A percentile compares a stretch with the other conserved stretches of the same genome.
These are phyloP conservation scores for Doris montereyensis DNA, from an alignment of 2,888 invertebrate genomes.

Conservation along the genomic window DNA sequence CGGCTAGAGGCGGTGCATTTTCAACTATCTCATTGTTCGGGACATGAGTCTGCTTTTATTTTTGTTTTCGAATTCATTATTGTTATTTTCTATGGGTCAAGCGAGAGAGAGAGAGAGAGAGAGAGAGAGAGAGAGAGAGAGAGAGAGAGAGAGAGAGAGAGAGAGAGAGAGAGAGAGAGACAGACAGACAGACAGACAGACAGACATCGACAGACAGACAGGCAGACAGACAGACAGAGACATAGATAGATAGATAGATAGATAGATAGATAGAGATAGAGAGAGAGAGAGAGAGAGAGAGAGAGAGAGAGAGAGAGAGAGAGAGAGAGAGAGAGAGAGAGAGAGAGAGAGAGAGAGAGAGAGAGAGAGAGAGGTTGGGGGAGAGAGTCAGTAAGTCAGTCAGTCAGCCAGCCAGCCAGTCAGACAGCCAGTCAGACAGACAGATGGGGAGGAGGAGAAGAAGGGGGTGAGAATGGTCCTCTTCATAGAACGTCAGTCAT, in stretches of 20 bases:
- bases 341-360: neutral
- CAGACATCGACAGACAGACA: neutral
- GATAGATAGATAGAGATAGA: neutral
- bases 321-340: constrained; percentile 20
- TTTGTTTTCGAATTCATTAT: too few species aligned
- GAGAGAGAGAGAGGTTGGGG: constrained; percentile 13
- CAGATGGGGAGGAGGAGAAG: neutral
- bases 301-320: constrained; percentile 7
- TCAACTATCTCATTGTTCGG: too few species aligned
- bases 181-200: neutral
- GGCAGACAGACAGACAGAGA: neutral
- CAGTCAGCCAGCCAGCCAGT: neutral
- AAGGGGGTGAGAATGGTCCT: too few species aligned
- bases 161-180: neutral
- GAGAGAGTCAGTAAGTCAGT: neutral
- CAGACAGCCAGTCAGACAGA: neutral
- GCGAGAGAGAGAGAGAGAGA: neutral
- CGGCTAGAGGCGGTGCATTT: too few species aligned
- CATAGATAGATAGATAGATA: neutral
- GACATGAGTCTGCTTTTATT: too few species aligned
- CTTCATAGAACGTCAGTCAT: too few species aligned
- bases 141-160: neutral
- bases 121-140: neutral
- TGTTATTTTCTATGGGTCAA: too few species aligned
- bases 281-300: neutral